Evolutionary conservation across 2,797 vertebrate genomes (phyloP).

Genomic region (Propithecus perrieri): DNA sequence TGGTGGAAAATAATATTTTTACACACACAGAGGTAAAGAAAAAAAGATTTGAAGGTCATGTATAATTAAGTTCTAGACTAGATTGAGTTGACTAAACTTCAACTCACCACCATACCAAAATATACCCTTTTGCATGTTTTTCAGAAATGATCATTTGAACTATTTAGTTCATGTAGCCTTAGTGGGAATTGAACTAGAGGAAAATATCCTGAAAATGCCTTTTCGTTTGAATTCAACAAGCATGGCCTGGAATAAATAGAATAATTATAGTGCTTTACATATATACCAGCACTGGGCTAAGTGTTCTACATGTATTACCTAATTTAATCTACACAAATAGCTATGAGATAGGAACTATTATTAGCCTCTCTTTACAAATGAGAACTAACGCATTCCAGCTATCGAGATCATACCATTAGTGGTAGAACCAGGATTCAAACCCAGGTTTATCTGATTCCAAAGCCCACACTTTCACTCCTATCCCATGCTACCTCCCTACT

Average conservation of each 20-base stretch:
- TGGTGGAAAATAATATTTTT: background rate
- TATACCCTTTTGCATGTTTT: background rate
- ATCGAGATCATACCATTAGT: background rate
- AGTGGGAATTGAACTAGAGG: background rate
- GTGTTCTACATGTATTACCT: rapidly evolving
- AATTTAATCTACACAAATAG: background rate
- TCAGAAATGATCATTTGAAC: background rate
- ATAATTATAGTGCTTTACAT: background rate
- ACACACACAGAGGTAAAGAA: background rate
- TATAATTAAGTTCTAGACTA: background rate
- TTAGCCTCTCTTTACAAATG: background rate
- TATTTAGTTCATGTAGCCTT: background rate
- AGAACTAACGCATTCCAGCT: background rate
- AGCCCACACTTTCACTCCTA: background rate
- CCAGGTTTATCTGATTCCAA: background rate
- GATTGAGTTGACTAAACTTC: background rate
- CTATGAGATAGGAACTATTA: background rate
- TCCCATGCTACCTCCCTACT: background rate
- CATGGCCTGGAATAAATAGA: background rate
- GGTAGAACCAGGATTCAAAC: background rate
- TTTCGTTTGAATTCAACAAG: background rate
- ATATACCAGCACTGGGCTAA: background rate
- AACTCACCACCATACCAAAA: background rate
- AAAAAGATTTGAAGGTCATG: background rate
- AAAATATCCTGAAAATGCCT: background rate